Evolutionary conservation across 1,140 invertebrate genomes (phyloP).

Genomic region (Dryas iulia): DNA sequence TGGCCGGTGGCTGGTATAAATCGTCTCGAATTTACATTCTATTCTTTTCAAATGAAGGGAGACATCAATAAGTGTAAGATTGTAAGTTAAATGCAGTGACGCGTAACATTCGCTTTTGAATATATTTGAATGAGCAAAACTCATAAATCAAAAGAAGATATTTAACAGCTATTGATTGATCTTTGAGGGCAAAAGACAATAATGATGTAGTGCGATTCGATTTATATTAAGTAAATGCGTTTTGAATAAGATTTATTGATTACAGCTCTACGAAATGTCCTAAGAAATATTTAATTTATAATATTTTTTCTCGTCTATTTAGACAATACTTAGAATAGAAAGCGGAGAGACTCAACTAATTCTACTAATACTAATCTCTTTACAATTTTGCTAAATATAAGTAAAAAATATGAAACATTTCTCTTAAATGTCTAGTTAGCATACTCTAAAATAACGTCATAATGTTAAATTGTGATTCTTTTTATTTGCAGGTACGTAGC

Average conservation of each 20-base stretch:
- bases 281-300: too few relatives aligned
- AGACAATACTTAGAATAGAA: too few relatives aligned
- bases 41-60: constrained; percentile 30
- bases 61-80: constrained; percentile 40
- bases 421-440: not conserved
- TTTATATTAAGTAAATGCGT: not conserved
- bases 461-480: constrained; percentile 2
- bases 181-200: not conserved
- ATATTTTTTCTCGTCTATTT: too few relatives aligned
- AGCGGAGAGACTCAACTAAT: too few relatives aligned
- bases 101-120: constrained; percentile 43
- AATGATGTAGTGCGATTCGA: not conserved
- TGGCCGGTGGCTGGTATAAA: constrained; percentile 41
- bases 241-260: too few relatives aligned
- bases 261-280: too few relatives aligned
- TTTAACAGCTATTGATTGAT: constrained; percentile 15
- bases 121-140: constrained; percentile 40
- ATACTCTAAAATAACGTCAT: not conserved
- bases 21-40: constrained; percentile 39
- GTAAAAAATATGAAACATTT: not conserved
- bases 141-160: constrained; percentile 31
- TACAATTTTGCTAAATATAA: not conserved
- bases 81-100: constrained; percentile 44
- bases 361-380: too few relatives aligned
- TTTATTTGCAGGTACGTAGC: constrained; percentile 42